Conservation (phyloP, 2,113 vertebrate species). For the Bothrops jararaca region DNA sequence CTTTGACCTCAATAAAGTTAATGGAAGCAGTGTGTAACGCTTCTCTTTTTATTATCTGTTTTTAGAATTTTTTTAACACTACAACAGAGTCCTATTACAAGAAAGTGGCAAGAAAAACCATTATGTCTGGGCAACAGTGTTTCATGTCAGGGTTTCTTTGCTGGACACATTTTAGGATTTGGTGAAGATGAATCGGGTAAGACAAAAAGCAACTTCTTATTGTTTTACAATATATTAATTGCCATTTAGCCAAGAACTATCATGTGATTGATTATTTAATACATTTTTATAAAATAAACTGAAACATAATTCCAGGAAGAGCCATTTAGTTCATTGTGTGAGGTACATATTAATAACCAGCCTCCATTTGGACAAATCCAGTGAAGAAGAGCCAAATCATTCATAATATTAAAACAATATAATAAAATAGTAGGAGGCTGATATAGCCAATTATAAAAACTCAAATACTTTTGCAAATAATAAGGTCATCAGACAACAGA, state of each 20-base stretch:
- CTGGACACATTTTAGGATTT: constrained; percentile 92
- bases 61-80: constrained; percentile 93
- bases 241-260: not conserved
- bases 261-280: not conserved
- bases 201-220: not conserved
- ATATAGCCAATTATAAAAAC: not conserved
- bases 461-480: not conserved
- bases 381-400: not conserved
- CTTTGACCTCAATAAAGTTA: not conserved
- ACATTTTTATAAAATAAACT: not conserved
- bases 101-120: constrained; percentile 92
- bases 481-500: not conserved
- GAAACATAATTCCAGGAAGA: not conserved
- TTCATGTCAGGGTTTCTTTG: constrained; percentile 84
- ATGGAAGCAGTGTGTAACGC: constrained; percentile 38
- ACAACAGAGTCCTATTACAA: constrained; percentile 81
- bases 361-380: not conserved
- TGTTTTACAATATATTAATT: not conserved
- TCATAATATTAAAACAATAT: not conserved
- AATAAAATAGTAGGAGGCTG: not conserved
- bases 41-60: constrained; percentile 62
- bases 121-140: constrained; percentile 86
- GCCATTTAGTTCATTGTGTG: not conserved
- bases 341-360: not conserved
- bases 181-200: constrained; percentile 97